Evolutionary conservation across 2,888 invertebrate species (phyloP), one percentile per base, ranked within the genome.

Genomic region (Folsomia manolachei): DNA sequence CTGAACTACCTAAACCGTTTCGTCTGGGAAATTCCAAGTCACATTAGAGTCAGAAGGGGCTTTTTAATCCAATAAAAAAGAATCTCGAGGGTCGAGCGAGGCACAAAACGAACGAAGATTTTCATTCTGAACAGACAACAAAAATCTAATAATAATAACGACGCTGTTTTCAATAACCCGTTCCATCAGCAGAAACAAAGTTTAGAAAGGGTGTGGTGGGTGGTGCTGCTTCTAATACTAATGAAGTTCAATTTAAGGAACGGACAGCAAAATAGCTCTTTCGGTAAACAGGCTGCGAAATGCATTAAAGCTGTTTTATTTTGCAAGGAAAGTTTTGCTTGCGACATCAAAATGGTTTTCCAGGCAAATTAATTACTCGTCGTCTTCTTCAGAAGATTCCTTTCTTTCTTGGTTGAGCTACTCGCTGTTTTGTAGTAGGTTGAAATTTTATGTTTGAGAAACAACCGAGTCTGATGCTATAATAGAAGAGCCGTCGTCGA

Each of bases 301-400:
- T 56, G 19, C 56, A 56, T 56, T 7, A 56, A n/a, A 4, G 18
- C n/a, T 4, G 21, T 56, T 56, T 56, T 56, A 56, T 56, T 18
- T 56, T 21, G 18, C 19, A 7, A 56, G 56, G 4, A 56, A 56
- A 56, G 56, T 18, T n/a, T 56, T 7, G 18, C 21, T 7, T 4
- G 18, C 56, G 21, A 56, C 56, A 56, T 56, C 56, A 56, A 56
- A 21, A 56, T 56, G 56, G 56, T 56, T 21, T 56, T 56, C 56
- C n/a, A n/a, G 21, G 39, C 27, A 67, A 52, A 67, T 67, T 67
- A 67, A 67, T 67, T 67, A 60, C 56, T 52, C 60, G 53, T 67
- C 56, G 39, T 67, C 56, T 53, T 56, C 56, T n/a, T n/a, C n/a
- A n/a, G n/a, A n/a, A n/a, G n/a, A n/a, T n/a, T n/a, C n/a, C n/a